Conservation (phyloP, 2,888 invertebrate species). For the Selenia dentaria region DNA sequence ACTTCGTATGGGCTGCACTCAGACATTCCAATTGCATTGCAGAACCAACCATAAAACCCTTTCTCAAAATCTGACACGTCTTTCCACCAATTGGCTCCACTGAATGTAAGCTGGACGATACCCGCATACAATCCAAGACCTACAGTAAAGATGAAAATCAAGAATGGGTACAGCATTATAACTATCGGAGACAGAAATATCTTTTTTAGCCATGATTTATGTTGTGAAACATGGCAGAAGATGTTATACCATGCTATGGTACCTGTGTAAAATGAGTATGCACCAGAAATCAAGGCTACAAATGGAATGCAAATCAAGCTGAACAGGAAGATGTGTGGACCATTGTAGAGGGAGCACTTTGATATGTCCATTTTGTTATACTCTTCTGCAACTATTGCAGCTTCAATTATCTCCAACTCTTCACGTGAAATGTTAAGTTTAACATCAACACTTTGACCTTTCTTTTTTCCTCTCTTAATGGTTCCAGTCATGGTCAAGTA, state of each 20-base stretch:
- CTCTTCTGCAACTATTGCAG: slow-evolving; percentile 84
- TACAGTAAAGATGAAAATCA: slow-evolving; percentile 86
- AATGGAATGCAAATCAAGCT: slow-evolving; percentile 87
- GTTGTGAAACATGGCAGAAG: slow-evolving; percentile 88
- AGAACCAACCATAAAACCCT: slow-evolving; percentile 92
- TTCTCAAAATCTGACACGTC: slow-evolving; percentile 91
- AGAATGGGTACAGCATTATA: slow-evolving; percentile 88
- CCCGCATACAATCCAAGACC: slow-evolving; percentile 88
- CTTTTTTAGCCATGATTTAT: slow-evolving; percentile 86
- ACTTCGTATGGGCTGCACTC: slow-evolving; percentile 92
- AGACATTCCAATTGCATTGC: slow-evolving; percentile 86
- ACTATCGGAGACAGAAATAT: slow-evolving; percentile 87
- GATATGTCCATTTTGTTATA: slow-evolving; percentile 83
- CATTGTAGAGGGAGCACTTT: slow-evolving; percentile 83
- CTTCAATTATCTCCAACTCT: slow-evolving; percentile 88
- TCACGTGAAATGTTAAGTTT: slow-evolving; percentile 89
- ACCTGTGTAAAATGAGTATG: slow-evolving; percentile 90
- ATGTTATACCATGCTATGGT: slow-evolving; percentile 92
- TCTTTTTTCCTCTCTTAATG: slow-evolving; percentile 89
- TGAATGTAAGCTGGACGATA: slow-evolving; percentile 88
- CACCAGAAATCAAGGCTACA: slow-evolving; percentile 85
- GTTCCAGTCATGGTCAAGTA: slow-evolving; percentile 90
- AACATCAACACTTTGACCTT: slow-evolving; percentile 89
- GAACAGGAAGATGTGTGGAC: slow-evolving; percentile 87
- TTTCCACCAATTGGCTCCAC: slow-evolving; percentile 87